Conservation (phyloP, 1,140 invertebrate species). For the Zaprionus gabonicus region DNA sequence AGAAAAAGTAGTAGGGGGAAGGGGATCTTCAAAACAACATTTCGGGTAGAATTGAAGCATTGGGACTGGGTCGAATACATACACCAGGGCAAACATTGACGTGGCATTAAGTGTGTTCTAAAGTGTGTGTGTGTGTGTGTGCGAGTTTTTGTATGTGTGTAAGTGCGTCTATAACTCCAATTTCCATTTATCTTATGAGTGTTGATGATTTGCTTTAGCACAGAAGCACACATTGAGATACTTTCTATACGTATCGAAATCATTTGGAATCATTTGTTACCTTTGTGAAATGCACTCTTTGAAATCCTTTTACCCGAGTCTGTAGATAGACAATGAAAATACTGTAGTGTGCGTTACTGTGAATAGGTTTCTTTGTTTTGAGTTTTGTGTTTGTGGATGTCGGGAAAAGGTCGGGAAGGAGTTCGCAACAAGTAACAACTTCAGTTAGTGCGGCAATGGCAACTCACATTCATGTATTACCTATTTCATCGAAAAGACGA, state of each 20-base stretch:
- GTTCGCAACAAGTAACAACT: slow-evolving; percentile 64
- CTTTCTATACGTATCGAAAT: slow-evolving; percentile 3
- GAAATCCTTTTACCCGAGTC: slow-evolving; percentile 66
- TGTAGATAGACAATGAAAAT: slow-evolving; percentile 76
- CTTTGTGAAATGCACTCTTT: slow-evolving; percentile 65
- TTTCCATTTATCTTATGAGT: slow-evolving; percentile 35
- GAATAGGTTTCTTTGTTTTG: background rate
- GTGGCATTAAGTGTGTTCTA: slow-evolving; percentile 17
- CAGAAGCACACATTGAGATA: slow-evolving; percentile 61
- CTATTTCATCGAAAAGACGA: slow-evolving; percentile 78
- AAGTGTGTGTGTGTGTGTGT: slow-evolving; percentile 13
- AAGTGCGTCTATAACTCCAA: slow-evolving; percentile 19
- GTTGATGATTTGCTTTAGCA: slow-evolving; percentile 58
- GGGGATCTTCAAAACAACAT: slow-evolving; percentile 25
- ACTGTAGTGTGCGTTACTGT: slow-evolving; percentile 46
- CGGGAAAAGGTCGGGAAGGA: slow-evolving; percentile 19
- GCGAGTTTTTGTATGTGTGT: slow-evolving; percentile 13
- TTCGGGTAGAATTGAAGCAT: slow-evolving; percentile 41
- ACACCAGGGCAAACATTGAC: slow-evolving; percentile 58
- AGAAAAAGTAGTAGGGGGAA: slow-evolving; percentile 20
- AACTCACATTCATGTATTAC: slow-evolving; percentile 80
- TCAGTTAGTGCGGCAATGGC: slow-evolving; percentile 72
- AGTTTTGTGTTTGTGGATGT: background rate
- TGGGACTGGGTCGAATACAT: slow-evolving; percentile 38
- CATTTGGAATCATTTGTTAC: slow-evolving; percentile 46